These are phyloP conservation scores for Apis laboriosa DNA, from an alignment of 1,140 invertebrate genomes.

Conservation along the genomic window DNA sequence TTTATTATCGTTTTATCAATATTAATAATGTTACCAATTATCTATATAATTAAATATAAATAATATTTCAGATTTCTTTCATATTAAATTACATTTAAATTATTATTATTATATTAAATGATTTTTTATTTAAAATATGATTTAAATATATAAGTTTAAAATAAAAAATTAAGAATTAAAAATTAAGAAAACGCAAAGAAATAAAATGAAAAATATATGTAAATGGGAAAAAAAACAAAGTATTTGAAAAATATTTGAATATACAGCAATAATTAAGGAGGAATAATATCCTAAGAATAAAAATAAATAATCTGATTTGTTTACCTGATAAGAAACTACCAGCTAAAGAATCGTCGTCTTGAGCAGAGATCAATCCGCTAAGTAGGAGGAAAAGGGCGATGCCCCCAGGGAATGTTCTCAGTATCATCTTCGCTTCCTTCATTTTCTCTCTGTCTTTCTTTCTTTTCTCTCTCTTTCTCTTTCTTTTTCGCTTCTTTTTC, in stretches of 20 bases:
- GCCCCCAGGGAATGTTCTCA: conserved; percentile 49
- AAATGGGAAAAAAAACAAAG: neutral
- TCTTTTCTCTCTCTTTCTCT: conserved; percentile 1
- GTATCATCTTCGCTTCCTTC: conserved; percentile 63
- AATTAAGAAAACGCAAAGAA: neutral
- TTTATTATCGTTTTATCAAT: neutral
- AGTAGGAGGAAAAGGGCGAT: conserved; percentile 64
- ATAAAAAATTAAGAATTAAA: neutral
- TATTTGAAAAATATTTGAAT: neutral
- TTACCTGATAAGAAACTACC: conserved; percentile 89
- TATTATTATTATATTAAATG: too few species aligned
- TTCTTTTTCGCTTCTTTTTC: conserved; percentile 27
- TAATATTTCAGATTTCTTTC: too few species aligned
- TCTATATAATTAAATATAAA: too few species aligned
- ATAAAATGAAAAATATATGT: neutral
- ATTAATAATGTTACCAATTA: neutral
- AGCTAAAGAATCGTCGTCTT: conserved; percentile 88
- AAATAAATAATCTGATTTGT: neutral
- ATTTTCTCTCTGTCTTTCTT: conserved; percentile 27
- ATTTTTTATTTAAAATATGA: too few species aligned
- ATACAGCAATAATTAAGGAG: neutral
- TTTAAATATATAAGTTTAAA: too few species aligned
- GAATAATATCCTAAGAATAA: neutral
- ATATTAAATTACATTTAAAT: too few species aligned
- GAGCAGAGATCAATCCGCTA: conserved; percentile 71